Percentiles rank a stretch among this genome's conserved stretches.
phyloP scores from a whole-genome alignment of 53 echinoderm and acorn worm genomes.

The Temnopleurus reevesii region DNA sequence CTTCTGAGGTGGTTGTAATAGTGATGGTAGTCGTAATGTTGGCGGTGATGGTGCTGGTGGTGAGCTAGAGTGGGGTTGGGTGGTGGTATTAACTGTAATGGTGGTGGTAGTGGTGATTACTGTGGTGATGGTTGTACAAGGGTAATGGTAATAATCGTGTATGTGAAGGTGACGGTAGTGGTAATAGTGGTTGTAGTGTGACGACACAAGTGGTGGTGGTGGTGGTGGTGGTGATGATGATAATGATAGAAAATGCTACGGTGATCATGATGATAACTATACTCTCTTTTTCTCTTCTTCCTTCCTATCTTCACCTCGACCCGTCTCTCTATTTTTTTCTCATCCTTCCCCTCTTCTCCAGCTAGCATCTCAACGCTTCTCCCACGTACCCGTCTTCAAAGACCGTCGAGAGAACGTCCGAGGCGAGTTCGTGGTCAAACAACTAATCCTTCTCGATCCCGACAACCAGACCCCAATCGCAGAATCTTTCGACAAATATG shows the following conservation, averaged over 20 bases:
- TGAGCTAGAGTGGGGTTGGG: background rate
- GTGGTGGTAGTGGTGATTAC: background rate
- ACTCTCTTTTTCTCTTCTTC: background rate
- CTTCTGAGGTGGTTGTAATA: background rate
- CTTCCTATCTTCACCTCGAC: background rate
- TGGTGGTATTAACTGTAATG: background rate
- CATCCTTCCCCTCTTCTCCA: background rate
- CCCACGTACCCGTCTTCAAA: conserved; percentile 76
- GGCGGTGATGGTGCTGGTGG: background rate
- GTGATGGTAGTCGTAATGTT: background rate
- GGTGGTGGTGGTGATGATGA: background rate
- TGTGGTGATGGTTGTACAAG: background rate
- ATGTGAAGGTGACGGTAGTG: background rate
- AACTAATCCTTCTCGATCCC: conserved; percentile 73
- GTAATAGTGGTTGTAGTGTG: background rate
- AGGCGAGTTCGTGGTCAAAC: conserved; percentile 73
- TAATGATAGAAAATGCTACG: background rate
- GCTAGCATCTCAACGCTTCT: conserved; percentile 64
- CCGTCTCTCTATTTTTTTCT: background rate
- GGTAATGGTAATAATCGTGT: too few relatives aligned
- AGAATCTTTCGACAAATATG: conserved; percentile 62
- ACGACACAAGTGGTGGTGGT: background rate
- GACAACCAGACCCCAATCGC: conserved; percentile 53
- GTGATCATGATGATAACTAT: background rate
- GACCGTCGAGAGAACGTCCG: conserved; percentile 57